These are phyloP conservation scores for Tethya wilhelma DNA, from an alignment of 37 sponge, comb jelly and placozoan species.

Conservation along the genomic window DNA sequence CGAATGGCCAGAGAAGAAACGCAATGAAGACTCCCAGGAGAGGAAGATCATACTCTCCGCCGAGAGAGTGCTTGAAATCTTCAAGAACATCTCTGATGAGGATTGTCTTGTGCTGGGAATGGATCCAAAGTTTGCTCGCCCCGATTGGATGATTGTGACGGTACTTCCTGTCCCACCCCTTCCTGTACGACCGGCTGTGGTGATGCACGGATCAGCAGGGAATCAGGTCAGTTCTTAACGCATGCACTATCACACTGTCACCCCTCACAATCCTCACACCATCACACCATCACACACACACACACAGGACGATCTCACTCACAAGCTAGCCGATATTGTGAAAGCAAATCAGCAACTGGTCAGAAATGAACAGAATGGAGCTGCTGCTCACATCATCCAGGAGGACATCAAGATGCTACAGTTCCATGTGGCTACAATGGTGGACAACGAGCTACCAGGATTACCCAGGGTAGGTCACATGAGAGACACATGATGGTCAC, in stretches of 20 bases:
- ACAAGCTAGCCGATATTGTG: slow-evolving; percentile 97
- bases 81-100: slow-evolving; percentile 95
- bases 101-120: slow-evolving; percentile 90
- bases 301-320: slow-evolving; percentile 94
- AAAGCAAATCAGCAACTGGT: slow-evolving; percentile 96
- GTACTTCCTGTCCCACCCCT: slow-evolving; percentile 97
- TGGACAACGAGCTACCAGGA: slow-evolving; percentile 98
- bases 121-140: slow-evolving; percentile 89
- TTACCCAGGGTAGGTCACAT: slow-evolving; percentile 76
- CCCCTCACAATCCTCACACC: background rate
- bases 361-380: slow-evolving; percentile 97
- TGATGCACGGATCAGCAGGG: slow-evolving; percentile 93
- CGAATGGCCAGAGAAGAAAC: slow-evolving; percentile 88
- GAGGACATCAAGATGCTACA: slow-evolving; percentile 98
- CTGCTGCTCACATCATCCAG: slow-evolving; percentile 94
- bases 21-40: slow-evolving; percentile 96
- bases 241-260: background rate
- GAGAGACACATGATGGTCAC: background rate
- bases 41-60: slow-evolving; percentile 91
- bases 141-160: slow-evolving; percentile 98
- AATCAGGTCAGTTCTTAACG: slow-evolving; percentile 65
- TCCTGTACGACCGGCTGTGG: slow-evolving; percentile 94
- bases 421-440: slow-evolving; percentile 96
- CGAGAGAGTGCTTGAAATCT: slow-evolving; percentile 92
- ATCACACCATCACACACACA: background rate